These are phyloP conservation scores for Lasiurus cinereus DNA, from an alignment of 2,113 vertebrate genomes.

Conservation along the genomic window DNA sequence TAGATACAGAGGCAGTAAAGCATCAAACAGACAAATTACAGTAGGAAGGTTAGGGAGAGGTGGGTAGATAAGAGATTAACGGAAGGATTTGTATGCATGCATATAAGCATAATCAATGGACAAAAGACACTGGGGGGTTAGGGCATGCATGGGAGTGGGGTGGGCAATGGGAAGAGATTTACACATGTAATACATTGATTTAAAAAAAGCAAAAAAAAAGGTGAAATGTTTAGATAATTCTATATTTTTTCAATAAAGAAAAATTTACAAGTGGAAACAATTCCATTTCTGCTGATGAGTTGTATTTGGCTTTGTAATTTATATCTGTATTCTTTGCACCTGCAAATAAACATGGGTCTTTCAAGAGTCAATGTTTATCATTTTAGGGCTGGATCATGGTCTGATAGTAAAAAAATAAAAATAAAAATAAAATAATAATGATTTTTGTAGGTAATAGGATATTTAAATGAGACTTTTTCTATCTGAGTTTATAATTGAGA, in stretches of 20 bases:
- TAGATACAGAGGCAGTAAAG: too few relatives aligned
- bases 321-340: not conserved
- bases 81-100: too few relatives aligned
- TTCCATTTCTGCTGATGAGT: not conserved
- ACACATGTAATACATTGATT: too few relatives aligned
- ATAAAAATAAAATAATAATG: not conserved
- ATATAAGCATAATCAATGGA: too few relatives aligned
- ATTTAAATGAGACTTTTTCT: not conserved
- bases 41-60: too few relatives aligned
- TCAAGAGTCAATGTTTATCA: not conserved
- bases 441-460: conserved; percentile 15
- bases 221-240: conserved; percentile 1
- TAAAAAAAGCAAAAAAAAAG: not conserved
- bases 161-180: too few relatives aligned
- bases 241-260: conserved; percentile 24
- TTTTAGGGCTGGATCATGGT: not conserved
- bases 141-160: too few relatives aligned
- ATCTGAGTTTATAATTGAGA: not conserved
- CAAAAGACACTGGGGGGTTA: too few relatives aligned
- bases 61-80: too few relatives aligned
- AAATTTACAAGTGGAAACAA: not conserved
- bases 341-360: conserved; percentile 36
- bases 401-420: not conserved
- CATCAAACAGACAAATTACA: too few relatives aligned
- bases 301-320: not conserved